phyloP scores from a whole-genome alignment of 2,888 invertebrate genomes.

The Corythucha ciliata region DNA sequence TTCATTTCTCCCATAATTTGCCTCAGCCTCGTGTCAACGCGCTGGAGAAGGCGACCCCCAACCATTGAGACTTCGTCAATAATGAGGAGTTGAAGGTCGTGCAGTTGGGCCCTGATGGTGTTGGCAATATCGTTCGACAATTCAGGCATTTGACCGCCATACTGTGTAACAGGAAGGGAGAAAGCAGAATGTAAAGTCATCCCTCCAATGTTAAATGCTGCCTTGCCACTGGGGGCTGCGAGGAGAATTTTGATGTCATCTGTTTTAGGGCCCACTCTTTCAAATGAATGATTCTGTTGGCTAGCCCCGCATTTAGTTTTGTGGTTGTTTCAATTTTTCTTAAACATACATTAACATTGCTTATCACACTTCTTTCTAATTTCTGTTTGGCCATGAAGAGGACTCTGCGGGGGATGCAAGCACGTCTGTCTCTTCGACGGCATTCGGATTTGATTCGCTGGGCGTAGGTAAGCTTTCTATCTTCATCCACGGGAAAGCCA shows the following conservation, averaged over 20 bases:
- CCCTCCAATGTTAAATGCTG: slow-evolving; percentile 24
- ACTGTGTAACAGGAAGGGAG: slow-evolving; percentile 9
- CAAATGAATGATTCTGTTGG: too few species aligned
- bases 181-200: slow-evolving; percentile 17
- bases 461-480: too few species aligned
- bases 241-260: slow-evolving; percentile 16
- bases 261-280: too few species aligned
- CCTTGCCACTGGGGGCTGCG: slow-evolving; percentile 21
- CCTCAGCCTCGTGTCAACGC: slow-evolving; percentile 36
- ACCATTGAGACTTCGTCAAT: slow-evolving; percentile 41
- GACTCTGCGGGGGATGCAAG: too few species aligned
- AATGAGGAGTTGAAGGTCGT: slow-evolving; percentile 35
- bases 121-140: slow-evolving; percentile 5
- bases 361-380: too few species aligned
- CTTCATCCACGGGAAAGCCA: too few species aligned
- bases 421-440: too few species aligned
- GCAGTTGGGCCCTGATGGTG: slow-evolving; percentile 30
- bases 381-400: too few species aligned
- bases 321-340: too few species aligned
- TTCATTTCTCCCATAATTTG: slow-evolving; percentile 36
- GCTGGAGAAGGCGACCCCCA: slow-evolving; percentile 32
- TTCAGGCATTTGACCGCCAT: slow-evolving; percentile 7
- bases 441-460: too few species aligned
- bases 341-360: too few species aligned
- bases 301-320: too few species aligned